Evolutionary conservation across 2,113 vertebrate species (phyloP).

Genomic region (Illadopsis cleaveri): DNA sequence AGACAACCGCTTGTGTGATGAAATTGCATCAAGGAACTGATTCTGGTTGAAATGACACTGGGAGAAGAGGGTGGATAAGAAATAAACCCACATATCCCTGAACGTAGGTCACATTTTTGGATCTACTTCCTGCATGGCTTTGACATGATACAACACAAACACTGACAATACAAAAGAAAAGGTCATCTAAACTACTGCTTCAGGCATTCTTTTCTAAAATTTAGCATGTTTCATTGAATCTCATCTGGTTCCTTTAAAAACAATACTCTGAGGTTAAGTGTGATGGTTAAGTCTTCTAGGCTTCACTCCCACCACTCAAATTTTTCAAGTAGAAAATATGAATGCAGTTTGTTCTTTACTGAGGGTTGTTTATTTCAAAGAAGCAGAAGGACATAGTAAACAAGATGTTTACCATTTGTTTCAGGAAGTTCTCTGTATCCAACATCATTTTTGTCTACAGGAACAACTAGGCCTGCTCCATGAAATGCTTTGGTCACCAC

Average conservation of each 20-base stretch:
- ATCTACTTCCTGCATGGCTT: background rate
- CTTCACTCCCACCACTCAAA: background rate
- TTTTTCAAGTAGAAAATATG: background rate
- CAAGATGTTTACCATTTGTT: constrained; percentile 81
- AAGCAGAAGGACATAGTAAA: background rate
- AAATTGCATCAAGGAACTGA: background rate
- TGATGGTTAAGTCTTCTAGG: background rate
- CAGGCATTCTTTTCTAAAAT: background rate
- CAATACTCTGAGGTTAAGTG: background rate
- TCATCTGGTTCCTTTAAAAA: background rate
- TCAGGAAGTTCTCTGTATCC: constrained; percentile 96
- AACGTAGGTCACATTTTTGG: background rate
- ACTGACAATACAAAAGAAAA: background rate
- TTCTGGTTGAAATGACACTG: background rate
- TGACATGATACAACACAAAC: background rate
- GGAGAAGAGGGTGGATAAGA: background rate
- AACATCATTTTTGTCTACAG: constrained; percentile 93
- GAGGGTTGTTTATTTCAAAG: background rate
- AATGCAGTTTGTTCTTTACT: background rate
- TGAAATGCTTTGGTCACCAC: constrained; percentile 95
- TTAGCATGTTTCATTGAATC: background rate
- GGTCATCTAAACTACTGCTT: background rate
- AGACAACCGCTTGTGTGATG: background rate
- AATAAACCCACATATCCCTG: background rate
- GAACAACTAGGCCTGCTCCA: constrained; percentile 90